Percentiles rank a stretch among this genome's conserved stretches.
These are phyloP conservation scores for Bedellia somnulentella DNA, from an alignment of 2,888 invertebrate species.

Conservation along the genomic window DNA sequence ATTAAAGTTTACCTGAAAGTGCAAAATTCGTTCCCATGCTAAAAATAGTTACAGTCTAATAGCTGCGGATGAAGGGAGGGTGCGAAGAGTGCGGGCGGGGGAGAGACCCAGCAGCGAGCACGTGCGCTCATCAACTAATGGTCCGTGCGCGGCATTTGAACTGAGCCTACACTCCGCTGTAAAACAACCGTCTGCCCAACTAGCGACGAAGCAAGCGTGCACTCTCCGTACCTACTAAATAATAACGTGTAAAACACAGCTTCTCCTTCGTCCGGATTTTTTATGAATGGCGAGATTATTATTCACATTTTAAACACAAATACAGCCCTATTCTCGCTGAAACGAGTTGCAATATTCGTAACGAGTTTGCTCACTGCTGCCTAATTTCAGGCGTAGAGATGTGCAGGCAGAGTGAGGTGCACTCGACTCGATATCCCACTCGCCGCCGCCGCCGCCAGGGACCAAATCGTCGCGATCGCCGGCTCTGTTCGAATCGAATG, in stretches of 20 bases:
- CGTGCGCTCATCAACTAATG: slow-evolving; percentile 62
- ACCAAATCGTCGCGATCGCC: slow-evolving; percentile 24
- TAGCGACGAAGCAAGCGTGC: slow-evolving; percentile 31
- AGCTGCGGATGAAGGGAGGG: slow-evolving; percentile 15
- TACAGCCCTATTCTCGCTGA: slow-evolving; percentile 51
- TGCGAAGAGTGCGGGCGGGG: slow-evolving; percentile 19
- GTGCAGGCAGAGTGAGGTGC: not conserved
- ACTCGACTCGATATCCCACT: not conserved
- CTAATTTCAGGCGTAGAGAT: slow-evolving; percentile 36
- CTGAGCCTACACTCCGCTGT: slow-evolving; percentile 51
- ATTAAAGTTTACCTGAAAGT: not conserved
- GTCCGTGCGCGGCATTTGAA: slow-evolving; percentile 62
- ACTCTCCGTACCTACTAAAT: slow-evolving; percentile 47
- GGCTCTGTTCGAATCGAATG: slow-evolving; percentile 32
- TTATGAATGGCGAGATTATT: slow-evolving; percentile 58
- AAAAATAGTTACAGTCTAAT: slow-evolving; percentile 40
- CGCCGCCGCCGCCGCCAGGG: slow-evolving; percentile 1
- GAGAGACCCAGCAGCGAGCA: slow-evolving; percentile 34
- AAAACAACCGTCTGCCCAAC: slow-evolving; percentile 32
- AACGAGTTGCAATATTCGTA: slow-evolving; percentile 57
- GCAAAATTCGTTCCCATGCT: not conserved
- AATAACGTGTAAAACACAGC: slow-evolving; percentile 59
- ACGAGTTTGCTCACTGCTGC: slow-evolving; percentile 54
- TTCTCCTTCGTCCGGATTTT: slow-evolving; percentile 55
- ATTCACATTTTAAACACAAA: slow-evolving; percentile 60